A percentile compares a stretch with the other conserved stretches of the same genome.
phyloP scores from a whole-genome alignment of 2,113 vertebrate species.

The Gnathonemus echidnorhynchus region DNA sequence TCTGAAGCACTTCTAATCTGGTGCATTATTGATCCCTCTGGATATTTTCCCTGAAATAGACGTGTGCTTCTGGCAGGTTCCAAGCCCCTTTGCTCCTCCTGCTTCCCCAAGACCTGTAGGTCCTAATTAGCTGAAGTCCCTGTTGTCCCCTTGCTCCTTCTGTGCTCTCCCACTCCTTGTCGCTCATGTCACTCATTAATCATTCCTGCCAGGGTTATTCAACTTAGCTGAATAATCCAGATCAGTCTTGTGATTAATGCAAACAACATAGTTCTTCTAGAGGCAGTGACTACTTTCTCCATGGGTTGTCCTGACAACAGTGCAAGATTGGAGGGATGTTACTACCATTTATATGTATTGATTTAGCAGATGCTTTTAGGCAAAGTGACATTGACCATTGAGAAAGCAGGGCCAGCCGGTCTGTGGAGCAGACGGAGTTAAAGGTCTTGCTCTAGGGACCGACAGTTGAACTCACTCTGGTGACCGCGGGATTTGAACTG shows the following conservation, averaged over 20 bases:
- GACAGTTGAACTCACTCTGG: neutral
- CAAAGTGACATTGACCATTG: neutral
- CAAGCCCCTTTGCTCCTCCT: neutral
- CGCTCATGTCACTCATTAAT: neutral
- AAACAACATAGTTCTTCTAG: neutral
- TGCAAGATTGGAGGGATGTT: neutral
- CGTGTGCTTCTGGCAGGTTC: neutral
- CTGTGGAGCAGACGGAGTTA: neutral
- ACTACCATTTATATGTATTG: neutral
- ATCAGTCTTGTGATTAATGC: neutral
- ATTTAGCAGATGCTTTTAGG: neutral
- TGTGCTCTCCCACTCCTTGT: neutral
- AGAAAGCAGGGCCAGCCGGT: neutral
- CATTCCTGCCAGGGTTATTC: neutral
- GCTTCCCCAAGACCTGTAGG: neutral
- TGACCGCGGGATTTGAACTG: neutral
- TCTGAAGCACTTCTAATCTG: slow-evolving; percentile 11
- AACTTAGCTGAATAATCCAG: neutral
- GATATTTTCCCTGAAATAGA: slow-evolving; percentile 14
- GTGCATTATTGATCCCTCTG: slow-evolving; percentile 13
- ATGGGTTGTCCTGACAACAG: neutral
- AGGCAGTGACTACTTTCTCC: neutral
- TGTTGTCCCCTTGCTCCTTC: neutral
- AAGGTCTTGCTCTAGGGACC: neutral
- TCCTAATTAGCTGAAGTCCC: slow-evolving; percentile 19